A percentile compares a stretch with the other conserved stretches of the same genome.
phyloP scores from a whole-genome alignment of 2,113 vertebrate genomes.

The Zootoca vivipara region DNA sequence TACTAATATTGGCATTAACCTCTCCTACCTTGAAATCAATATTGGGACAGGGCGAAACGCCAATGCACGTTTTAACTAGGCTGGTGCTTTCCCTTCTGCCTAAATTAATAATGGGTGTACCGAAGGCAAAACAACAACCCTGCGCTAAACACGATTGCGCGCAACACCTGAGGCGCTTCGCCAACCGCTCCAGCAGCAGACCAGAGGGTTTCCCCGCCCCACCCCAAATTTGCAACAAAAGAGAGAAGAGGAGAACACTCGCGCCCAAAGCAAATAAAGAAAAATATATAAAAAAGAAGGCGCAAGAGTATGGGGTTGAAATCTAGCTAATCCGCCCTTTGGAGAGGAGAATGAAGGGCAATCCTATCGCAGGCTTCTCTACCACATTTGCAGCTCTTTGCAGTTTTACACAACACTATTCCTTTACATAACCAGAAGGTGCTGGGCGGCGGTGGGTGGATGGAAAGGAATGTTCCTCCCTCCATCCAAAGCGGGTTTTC shows the following conservation, averaged over 20 bases:
- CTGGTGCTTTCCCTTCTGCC: neutral
- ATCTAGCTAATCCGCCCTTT: rapidly evolving
- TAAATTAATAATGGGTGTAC: neutral
- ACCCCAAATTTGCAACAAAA: neutral
- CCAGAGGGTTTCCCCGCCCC: neutral
- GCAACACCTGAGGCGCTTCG: too few relatives aligned
- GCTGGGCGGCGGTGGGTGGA: rapidly evolving
- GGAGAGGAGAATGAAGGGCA: too few relatives aligned
- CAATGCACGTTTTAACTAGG: neutral
- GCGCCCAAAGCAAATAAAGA: neutral
- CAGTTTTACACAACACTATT: neutral
- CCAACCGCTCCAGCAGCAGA: too few relatives aligned
- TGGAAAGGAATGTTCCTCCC: too few relatives aligned
- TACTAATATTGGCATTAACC: neutral
- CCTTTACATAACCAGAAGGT: neutral
- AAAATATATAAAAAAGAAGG: neutral
- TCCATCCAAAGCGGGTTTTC: neutral
- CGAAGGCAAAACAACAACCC: too few relatives aligned
- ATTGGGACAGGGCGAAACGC: too few relatives aligned
- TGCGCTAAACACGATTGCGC: too few relatives aligned
- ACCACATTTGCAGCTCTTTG: neutral
- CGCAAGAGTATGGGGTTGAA: too few relatives aligned
- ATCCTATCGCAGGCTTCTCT: neutral
- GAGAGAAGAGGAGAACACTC: neutral
- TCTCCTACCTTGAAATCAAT: neutral